phyloP scores from a whole-genome alignment of 2,888 invertebrate species.

The Dolomedes plantarius region DNA sequence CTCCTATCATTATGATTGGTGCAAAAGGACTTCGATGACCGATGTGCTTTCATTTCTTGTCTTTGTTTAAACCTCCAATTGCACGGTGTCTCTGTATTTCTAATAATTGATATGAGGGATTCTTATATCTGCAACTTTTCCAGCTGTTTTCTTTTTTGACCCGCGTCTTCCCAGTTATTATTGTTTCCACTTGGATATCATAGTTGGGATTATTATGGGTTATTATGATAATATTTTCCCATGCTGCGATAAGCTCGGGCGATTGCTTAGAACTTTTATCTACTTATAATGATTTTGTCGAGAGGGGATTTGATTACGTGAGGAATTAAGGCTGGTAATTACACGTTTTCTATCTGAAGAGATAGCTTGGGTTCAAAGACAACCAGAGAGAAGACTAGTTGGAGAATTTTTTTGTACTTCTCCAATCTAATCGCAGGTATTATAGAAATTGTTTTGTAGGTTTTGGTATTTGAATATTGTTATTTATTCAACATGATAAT shows the following conservation, averaged over 20 bases:
- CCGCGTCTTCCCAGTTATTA: conserved; percentile 26
- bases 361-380: conserved; percentile 22
- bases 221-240: conserved; percentile 60
- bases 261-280: neutral
- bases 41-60: conserved; percentile 61
- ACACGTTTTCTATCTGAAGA: conserved; percentile 14
- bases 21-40: conserved; percentile 61
- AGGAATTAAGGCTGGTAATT: conserved; percentile 12
- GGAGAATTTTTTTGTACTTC: neutral
- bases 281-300: conserved; percentile 10
- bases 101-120: conserved; percentile 61
- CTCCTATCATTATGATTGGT: conserved; percentile 68
- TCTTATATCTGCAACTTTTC: conserved; percentile 27
- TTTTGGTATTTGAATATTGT: neutral
- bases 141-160: conserved; percentile 31
- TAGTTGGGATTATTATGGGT: conserved; percentile 59
- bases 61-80: conserved; percentile 66
- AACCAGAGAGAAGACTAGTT: neutral
- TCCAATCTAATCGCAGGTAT: neutral
- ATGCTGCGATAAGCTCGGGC: neutral
- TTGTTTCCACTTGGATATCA: conserved; percentile 53
- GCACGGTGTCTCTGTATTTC: conserved; percentile 51
- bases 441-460: neutral
- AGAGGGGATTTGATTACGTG: neutral
- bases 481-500: neutral